Base-by-base conservation (phyloP, 2,797 vertebrate species). In the Hozukius guyotensis region DNA sequence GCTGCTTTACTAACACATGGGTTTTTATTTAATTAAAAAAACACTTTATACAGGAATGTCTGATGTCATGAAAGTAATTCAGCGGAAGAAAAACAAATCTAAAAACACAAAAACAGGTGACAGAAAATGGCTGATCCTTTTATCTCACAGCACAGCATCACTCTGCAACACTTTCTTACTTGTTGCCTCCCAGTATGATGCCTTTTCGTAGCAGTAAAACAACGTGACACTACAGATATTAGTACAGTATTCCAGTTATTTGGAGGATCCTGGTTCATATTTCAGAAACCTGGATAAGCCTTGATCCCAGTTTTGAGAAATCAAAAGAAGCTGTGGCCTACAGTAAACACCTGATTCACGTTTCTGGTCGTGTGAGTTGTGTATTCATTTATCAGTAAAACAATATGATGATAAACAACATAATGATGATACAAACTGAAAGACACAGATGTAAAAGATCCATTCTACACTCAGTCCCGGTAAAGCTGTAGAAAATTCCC, bases 1-100 rank as follows among this genome's bases (percentile, higher is more conserved):
- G 72, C 89, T 87, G 60, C 59, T 24, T 82, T 84, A 69, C 64
- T 38, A 65, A 20, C 46, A 2, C 36, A 2, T 36, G 32, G 25
- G 29, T 72, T 60, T 16, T 57, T 3, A 12, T 22, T 42, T 61
- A 61, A 69, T 36, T 3, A 53, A 2, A 63, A 6, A n/a, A 38
- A 42, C 5, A 67, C 27, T 25, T 66, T 14, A 31, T 5, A 52
- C 8, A 18, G 38, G 60, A 8, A 60, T 11, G 10, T 29, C 20
- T 68, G 52, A 57, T 57, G 52, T 18, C 8, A 67, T 61, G 10
- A 27, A 27, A 64, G 34, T 32, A 11, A 5, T 46, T 46, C 14
- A 46, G 16, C 42, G 3, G 42, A 46, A 60, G 53, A 12, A 55
- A 55, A 55, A 55, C 13, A 22, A 29, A 13, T 57, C 42, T 16